Evolutionary conservation across 2,888 invertebrate species (phyloP), one percentile per base, ranked within the genome.

Genomic region (Orthonevra nobilis): DNA sequence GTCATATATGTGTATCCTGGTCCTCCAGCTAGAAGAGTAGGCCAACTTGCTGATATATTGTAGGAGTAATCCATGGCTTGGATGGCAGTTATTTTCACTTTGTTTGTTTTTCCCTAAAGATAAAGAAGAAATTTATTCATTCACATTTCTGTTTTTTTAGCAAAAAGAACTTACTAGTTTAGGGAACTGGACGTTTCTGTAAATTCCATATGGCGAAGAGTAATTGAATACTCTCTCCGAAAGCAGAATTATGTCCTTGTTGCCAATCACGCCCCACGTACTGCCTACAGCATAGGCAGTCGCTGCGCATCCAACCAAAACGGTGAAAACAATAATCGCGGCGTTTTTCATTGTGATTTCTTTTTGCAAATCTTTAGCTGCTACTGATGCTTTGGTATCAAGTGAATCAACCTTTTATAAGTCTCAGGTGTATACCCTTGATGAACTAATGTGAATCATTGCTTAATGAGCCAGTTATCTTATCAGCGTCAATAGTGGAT

Each of bases 31-130:
- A 69, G 6, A 1, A 60, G 28, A 1, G 40, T 60, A 12, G 34
- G 32, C 58, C 58, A 60, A 28, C 60, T 69, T 10, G 60, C 50
- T 4, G 60, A 38, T 20, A 7, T n/a, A 14, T 69, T 52, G 7
- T 34, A 26, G 2, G 60, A 10, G 12, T 60, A 52, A 19, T 69
- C 69, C 17, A 36, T 5, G 5, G 23, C 26, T 23, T 60, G 69
- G n/a, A 69, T 44, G 12, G 26, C 69, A 3, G 50, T 69, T 6
- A 69, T 69, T 50, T 50, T 69, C 19, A 69, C 60, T 34, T 60
- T 69, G n/a, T n/a, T n/a, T n/a, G n/a, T n/a, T n/a, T n/a, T n/a
- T n/a, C n/a, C n/a, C n/a, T n/a, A n/a, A n/a, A n/a, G n/a, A n/a
- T n/a, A n/a, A n/a, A n/a, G n/a, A n/a, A n/a, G n/a, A n/a, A n/a